Evolutionary conservation across 2,888 invertebrate species (phyloP), one percentile per base, ranked within the genome.

Genomic region (Colostygia pectinataria): DNA sequence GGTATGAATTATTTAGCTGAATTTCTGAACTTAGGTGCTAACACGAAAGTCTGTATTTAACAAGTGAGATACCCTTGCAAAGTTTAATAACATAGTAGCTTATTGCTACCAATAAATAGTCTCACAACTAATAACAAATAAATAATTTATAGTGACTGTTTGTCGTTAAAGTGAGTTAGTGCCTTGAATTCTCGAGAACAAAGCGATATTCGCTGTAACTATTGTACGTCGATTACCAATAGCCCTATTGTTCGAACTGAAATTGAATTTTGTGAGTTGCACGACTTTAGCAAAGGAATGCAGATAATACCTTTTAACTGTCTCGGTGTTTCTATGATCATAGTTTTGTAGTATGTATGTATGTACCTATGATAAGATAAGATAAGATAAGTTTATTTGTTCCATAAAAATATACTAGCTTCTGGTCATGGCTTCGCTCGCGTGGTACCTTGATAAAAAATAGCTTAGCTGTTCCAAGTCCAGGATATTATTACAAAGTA

Each of bases 121-220:
- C 49, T 20, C 23, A 32, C 48, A 49, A 51, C 53, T 50, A 55
- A 57, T 57, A 57, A 57, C 55, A 52, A 55, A 60, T 58, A 53
- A 36, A 52, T 60, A 53, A 57, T 60, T 50, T 60, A 60, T 60
- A 31, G 50, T 48, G 42, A 41, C 37, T 48, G 23, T 46, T 54
- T 53, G 53, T 56, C 57, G 49, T 55, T 53, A 48, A 43, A 53
- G 28, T 61, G 61, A 63, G 44, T 61, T 49, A 61, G 52, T 37
- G 55, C 39, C 46, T 45, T 36, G 34, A 50, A 59, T 43, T 54
- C 48, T 27, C 44, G 42, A 41, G 52, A 55, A 59, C 59, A 49
- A 57, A 39, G 55, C 53, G 12, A 51, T 58, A 58, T 49, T 51
- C 48, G 44, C 20, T 51, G 40, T 51, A 56, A 51, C 57, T 53